Evolutionary conservation across 2,888 invertebrate genomes (phyloP).

Genomic region (Ischnus inquisitorius): DNA sequence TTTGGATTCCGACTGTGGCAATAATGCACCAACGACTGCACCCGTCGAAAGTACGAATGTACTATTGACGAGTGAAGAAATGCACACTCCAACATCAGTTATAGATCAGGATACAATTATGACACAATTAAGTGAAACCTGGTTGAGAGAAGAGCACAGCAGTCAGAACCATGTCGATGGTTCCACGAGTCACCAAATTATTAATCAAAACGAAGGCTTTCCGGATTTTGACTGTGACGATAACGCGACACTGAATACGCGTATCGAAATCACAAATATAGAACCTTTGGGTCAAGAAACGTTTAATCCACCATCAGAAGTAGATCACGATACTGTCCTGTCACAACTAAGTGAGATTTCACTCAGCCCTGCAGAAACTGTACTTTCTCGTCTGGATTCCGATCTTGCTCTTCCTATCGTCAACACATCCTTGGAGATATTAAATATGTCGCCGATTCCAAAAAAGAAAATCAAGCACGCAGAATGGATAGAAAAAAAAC

Average conservation of each 20-base stretch:
- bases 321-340: not conserved
- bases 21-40: not conserved
- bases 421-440: not conserved
- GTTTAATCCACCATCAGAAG: not conserved
- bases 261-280: not conserved
- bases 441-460: slow-evolving; percentile 9
- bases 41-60: not conserved
- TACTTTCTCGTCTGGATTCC: not conserved
- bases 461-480: slow-evolving; percentile 7
- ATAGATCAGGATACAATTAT: too few relatives aligned
- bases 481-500: slow-evolving; percentile 4
- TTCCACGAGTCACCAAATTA: too few relatives aligned
- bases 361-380: not conserved
- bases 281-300: not conserved
- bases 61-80: too few relatives aligned
- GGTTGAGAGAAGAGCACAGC: too few relatives aligned
- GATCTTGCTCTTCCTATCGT: slow-evolving; percentile 16
- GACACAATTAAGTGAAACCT: too few relatives aligned
- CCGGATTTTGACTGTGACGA: not conserved
- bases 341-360: slow-evolving; percentile 5
- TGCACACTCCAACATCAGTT: too few relatives aligned
- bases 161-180: too few relatives aligned
- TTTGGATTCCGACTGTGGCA: not conserved
- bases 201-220: not conserved
- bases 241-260: not conserved